Evolutionary conservation across 2,113 vertebrate genomes (phyloP).

Genomic region (Chlorocebus sabaeus): DNA sequence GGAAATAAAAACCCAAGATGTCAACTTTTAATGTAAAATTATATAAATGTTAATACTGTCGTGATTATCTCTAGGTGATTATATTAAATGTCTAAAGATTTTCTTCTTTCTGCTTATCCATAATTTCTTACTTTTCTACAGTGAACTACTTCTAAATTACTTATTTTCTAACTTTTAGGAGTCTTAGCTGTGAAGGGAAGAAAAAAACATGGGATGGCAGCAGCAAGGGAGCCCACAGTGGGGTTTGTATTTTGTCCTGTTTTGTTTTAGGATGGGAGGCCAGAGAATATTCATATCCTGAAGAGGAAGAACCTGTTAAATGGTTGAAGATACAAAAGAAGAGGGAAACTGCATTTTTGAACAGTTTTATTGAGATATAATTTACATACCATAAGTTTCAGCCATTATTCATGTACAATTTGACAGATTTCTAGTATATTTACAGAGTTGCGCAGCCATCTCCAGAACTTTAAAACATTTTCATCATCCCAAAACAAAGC

Average conservation of each 20-base stretch:
- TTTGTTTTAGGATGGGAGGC: not conserved
- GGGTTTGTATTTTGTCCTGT: not conserved
- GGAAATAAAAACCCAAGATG: not conserved
- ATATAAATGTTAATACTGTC: not conserved
- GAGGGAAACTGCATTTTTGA: not conserved
- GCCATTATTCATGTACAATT: not conserved
- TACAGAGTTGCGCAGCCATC: not conserved
- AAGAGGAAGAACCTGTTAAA: not conserved
- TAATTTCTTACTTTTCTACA: not conserved
- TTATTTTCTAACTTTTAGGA: not conserved
- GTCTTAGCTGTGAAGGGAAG: not conserved
- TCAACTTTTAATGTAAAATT: not conserved
- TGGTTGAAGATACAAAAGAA: not conserved
- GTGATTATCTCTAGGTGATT: not conserved
- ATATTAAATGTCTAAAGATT: not conserved
- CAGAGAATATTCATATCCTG: not conserved
- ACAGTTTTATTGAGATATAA: not conserved
- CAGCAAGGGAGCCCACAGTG: not conserved
- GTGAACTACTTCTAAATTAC: not conserved
- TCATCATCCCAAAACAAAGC: not conserved
- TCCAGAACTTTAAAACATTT: not conserved
- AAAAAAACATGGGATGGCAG: too few species aligned
- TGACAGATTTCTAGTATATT: not conserved
- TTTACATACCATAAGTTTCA: not conserved
- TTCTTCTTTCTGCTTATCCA: not conserved